Evolutionary conservation across 2,888 invertebrate species (phyloP).

Genomic region (Lucinisca nassula): DNA sequence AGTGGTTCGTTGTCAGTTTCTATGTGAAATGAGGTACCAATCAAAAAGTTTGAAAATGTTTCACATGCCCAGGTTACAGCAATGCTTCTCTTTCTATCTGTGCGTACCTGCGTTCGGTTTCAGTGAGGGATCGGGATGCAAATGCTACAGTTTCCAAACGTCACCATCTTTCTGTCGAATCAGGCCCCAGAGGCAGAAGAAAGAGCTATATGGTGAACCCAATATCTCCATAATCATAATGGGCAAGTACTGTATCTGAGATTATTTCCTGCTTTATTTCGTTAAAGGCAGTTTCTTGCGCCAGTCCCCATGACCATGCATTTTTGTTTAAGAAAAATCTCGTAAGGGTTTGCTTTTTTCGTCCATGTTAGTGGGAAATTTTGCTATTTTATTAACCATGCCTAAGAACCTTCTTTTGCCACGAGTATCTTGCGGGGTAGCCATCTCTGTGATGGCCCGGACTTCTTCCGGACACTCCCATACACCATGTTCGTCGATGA

Average conservation of each 20-base stretch:
- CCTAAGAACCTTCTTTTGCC: constrained; percentile 32
- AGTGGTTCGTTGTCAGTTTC: no score
- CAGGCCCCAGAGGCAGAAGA: no score
- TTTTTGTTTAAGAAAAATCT: constrained; percentile 31
- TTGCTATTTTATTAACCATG: constrained; percentile 55
- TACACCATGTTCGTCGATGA: constrained; percentile 5
- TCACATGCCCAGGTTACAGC: not conserved
- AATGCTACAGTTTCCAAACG: no score
- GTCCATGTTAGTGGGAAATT: constrained; percentile 30
- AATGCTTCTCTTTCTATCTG: constrained; percentile 1
- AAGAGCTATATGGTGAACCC: no score
- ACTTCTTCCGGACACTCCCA: constrained; percentile 24
- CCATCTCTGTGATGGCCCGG: not conserved
- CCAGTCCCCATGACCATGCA: constrained; percentile 38
- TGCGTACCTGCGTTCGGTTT: not conserved
- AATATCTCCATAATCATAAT: no score
- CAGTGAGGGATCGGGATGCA: no score
- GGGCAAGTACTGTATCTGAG: no score
- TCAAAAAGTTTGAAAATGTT: no score
- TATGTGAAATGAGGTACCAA: no score
- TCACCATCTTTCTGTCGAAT: no score
- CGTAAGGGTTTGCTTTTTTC: constrained; percentile 39
- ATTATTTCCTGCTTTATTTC: constrained; percentile 24
- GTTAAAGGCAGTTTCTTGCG: constrained; percentile 4
- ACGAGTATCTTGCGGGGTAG: not conserved